These are phyloP conservation scores for Pemphredon lugubris DNA, from an alignment of 2,888 invertebrate species.

Conservation along the genomic window DNA sequence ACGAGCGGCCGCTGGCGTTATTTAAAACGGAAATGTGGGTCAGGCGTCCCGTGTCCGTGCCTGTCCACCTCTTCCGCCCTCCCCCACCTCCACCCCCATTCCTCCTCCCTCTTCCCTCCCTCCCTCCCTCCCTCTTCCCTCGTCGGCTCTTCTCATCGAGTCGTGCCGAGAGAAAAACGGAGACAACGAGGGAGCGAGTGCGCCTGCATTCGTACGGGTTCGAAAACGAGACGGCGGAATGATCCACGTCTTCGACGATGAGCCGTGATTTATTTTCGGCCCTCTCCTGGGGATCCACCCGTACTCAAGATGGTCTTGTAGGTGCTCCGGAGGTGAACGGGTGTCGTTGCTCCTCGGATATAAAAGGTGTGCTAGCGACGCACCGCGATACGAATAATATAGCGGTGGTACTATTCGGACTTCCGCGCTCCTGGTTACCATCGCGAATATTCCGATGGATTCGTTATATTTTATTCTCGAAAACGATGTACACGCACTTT, in stretches of 20 bases:
- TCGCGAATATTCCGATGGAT: no score
- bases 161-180: slow-evolving; percentile 28
- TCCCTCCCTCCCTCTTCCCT: slow-evolving; percentile 7
- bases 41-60: slow-evolving; percentile 51
- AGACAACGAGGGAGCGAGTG: slow-evolving; percentile 13
- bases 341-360: slow-evolving; percentile 44
- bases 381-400: slow-evolving; percentile 15
- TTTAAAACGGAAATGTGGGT: slow-evolving; percentile 73
- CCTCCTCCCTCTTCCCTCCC: slow-evolving; percentile 11
- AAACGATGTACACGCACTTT: no score
- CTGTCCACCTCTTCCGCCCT: slow-evolving; percentile 14
- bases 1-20: slow-evolving; percentile 61
- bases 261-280: slow-evolving; percentile 70
- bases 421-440: neutral
- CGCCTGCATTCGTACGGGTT: slow-evolving; percentile 5
- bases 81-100: slow-evolving; percentile 5
- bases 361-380: slow-evolving; percentile 1
- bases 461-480: no score
- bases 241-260: slow-evolving; percentile 47
- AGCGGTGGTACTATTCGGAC: slow-evolving; percentile 8
- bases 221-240: slow-evolving; percentile 30
- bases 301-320: slow-evolving; percentile 43
- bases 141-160: slow-evolving; percentile 5
- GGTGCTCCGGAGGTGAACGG: slow-evolving; percentile 46
- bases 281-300: slow-evolving; percentile 44